Conservation (phyloP, 2,888 invertebrate species). For the Microchrysa polita region DNA sequence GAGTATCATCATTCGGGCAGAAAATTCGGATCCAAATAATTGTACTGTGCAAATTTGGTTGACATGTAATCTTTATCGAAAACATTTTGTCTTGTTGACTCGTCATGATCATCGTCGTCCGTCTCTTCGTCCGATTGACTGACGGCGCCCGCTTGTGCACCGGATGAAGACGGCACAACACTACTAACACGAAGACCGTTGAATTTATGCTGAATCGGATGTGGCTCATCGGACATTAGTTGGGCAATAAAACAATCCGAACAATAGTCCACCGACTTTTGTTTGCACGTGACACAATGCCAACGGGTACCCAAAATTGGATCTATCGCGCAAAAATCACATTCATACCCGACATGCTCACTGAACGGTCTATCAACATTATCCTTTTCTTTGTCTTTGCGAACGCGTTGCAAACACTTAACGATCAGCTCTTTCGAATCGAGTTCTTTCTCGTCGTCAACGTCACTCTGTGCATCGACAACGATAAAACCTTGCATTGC, state of each 20-base stretch:
- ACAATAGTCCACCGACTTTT: constrained; percentile 71
- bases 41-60: constrained; percentile 52
- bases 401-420: constrained; percentile 54
- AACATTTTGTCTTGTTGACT: constrained; percentile 34
- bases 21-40: constrained; percentile 55
- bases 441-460: constrained; percentile 43
- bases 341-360: constrained; percentile 62
- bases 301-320: constrained; percentile 74
- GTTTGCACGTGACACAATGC: constrained; percentile 74
- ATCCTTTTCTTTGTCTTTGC: constrained; percentile 52
- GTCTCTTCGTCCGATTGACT: constrained; percentile 29
- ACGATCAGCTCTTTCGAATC: constrained; percentile 51
- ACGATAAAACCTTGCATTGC: constrained; percentile 33
- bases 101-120: constrained; percentile 40
- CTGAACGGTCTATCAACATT: constrained; percentile 53
- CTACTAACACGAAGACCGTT: constrained; percentile 46
- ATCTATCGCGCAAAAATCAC: constrained; percentile 72
- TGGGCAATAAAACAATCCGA: constrained; percentile 71
- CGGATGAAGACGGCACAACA: not conserved
- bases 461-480: constrained; percentile 50
- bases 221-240: constrained; percentile 56
- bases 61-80: constrained; percentile 52
- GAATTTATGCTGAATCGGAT: constrained; percentile 50
- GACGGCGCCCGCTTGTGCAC: not conserved
- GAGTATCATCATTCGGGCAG: constrained; percentile 47